A percentile compares a stretch with the other conserved stretches of the same genome.
Evolutionary conservation across 1,140 invertebrate genomes (phyloP).

Genomic region (Calosoma granatense): DNA sequence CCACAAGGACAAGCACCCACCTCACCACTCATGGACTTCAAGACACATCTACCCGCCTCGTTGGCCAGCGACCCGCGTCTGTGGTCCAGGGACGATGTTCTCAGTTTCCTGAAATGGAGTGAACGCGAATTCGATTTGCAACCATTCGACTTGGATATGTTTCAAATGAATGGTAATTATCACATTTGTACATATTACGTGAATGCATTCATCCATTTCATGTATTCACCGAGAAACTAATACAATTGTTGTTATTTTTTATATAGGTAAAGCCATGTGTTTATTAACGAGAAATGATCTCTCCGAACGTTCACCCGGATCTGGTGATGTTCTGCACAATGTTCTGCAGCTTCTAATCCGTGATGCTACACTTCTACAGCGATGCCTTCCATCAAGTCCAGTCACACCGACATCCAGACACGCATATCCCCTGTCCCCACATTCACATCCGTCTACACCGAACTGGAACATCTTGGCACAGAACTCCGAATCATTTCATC

Average conservation of each 20-base stretch:
- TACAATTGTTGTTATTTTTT: slow-evolving; percentile 17
- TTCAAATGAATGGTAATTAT: slow-evolving; percentile 88
- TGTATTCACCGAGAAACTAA: slow-evolving; percentile 5
- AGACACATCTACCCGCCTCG: slow-evolving; percentile 68
- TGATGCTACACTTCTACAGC: slow-evolving; percentile 62
- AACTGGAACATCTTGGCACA: slow-evolving; percentile 56
- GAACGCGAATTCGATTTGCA: slow-evolving; percentile 88
- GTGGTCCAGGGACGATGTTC: slow-evolving; percentile 86
- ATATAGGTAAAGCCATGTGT: slow-evolving; percentile 77
- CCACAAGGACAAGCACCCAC: slow-evolving; percentile 49
- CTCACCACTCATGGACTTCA: slow-evolving; percentile 69
- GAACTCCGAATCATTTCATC: slow-evolving; percentile 51
- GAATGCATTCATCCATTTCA: slow-evolving; percentile 9
- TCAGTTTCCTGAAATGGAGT: slow-evolving; percentile 81
- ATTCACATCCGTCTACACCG: slow-evolving; percentile 66
- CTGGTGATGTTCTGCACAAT: slow-evolving; percentile 89
- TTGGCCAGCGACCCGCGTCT: slow-evolving; percentile 77
- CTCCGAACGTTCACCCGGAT: slow-evolving; percentile 79
- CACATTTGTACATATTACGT: slow-evolving; percentile 7
- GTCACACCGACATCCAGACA: slow-evolving; percentile 74
- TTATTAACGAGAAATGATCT: slow-evolving; percentile 82
- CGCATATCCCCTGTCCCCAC: slow-evolving; percentile 60
- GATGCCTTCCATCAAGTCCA: slow-evolving; percentile 69
- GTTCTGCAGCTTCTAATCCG: slow-evolving; percentile 79
- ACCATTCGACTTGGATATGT: slow-evolving; percentile 83